These are phyloP conservation scores for Tetrax tetrax DNA, from an alignment of 2,113 vertebrate species.

Conservation along the genomic window DNA sequence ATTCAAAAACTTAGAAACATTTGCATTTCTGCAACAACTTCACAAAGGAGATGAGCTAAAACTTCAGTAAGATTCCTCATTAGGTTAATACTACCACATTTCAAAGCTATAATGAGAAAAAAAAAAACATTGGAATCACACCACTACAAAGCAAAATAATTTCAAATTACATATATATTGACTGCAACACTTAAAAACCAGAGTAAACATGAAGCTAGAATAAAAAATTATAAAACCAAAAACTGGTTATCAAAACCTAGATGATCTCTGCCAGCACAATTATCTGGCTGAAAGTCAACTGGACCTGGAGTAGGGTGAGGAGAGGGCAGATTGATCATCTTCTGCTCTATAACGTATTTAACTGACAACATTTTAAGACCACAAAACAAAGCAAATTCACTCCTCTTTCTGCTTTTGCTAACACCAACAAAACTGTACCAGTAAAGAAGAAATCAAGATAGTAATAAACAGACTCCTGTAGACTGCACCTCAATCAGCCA, in stretches of 20 bases:
- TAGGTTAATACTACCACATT: not conserved
- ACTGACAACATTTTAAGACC: not conserved
- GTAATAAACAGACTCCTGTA: not conserved
- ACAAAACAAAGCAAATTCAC: not conserved
- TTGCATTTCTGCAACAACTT: not conserved
- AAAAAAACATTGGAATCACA: not conserved
- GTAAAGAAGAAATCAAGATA: not conserved
- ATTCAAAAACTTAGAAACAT: not conserved
- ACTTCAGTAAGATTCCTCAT: not conserved
- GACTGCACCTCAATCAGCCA: not conserved
- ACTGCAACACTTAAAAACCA: not conserved
- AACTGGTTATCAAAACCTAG: not conserved
- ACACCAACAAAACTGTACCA: not conserved
- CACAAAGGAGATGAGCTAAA: not conserved
- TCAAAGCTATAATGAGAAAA: not conserved
- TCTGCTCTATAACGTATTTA: not conserved
- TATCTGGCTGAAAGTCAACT: not conserved
- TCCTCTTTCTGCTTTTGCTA: not conserved
- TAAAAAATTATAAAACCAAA: not conserved
- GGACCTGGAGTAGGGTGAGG: fast-evolving
- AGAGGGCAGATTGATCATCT: not conserved
- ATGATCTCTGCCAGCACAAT: not conserved
- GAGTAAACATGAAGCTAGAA: not conserved
- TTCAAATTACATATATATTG: not conserved
- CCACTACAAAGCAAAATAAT: not conserved